Evolutionary conservation across 2,888 invertebrate species (phyloP), one percentile per base, ranked within the genome.

Genomic region (Sminthurinus aureus): DNA sequence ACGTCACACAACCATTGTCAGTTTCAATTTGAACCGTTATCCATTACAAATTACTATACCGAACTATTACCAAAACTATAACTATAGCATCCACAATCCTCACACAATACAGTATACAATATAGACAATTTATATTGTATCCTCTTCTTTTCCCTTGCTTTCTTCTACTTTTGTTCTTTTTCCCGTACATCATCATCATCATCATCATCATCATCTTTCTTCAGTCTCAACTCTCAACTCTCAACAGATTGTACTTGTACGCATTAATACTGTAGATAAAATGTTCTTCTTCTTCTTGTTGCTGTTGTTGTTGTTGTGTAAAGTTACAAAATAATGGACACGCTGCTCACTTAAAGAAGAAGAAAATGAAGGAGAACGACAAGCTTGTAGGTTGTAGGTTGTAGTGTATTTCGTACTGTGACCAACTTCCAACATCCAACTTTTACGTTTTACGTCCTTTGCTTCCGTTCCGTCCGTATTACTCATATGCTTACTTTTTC

Each of bases 31-130:
- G 50, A 67, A 69, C 82, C 82, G 82, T 82, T 82, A 82, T 82
- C 82, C 82, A 82, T 82, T 82, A 82, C 82, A 82, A 82, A 82
- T 82, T 80, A 80, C 71, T 80, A 80, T 80, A n/a, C n/a, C n/a
- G n/a, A n/a, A 52, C 80, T 71, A 80, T 26, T 38, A 1, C 38
- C 3, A 1, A 38, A n/a, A n/a, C n/a, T 38, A 38, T 38, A 38
- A 38, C 38, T 38, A 38, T 38, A 38, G 3, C 38, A 38, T 38
- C 38, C 38, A 38, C 38, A 38, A 38, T 38, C 38, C n/a, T n/a
- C n/a, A n/a, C n/a, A 38, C 38, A 38, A 38, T 38, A 38, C 38
- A 38, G n/a, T n/a, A 38, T 38, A 38, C 38, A 38, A 38, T 38
- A n/a, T n/a, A n/a, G n/a, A n/a, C 38, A 4, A 38, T 38, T 1